Conservation (phyloP, 2,797 vertebrate species). For the Acropternis orthonyx region DNA sequence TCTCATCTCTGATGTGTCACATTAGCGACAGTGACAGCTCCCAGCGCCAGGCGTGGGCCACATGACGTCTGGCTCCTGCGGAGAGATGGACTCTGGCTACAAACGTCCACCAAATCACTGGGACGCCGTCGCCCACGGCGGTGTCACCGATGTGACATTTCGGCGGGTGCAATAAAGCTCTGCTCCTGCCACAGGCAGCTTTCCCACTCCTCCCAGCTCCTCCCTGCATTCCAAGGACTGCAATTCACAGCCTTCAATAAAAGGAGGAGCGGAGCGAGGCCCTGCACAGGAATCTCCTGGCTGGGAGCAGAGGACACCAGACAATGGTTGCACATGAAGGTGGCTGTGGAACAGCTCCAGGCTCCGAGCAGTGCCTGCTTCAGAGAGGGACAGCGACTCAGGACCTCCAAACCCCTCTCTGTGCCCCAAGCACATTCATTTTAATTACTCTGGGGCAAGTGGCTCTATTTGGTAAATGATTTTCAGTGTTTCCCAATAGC, state of each 20-base stretch:
- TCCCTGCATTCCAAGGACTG: neutral
- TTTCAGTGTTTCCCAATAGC: neutral
- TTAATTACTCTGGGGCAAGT: no score
- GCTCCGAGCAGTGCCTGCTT: neutral
- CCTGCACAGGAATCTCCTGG: neutral
- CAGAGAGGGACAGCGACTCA: neutral
- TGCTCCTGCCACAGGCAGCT: neutral
- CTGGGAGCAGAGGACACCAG: neutral
- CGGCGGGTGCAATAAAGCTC: neutral
- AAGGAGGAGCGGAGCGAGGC: neutral
- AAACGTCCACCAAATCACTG: neutral
- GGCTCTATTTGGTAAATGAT: neutral
- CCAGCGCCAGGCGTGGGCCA: slow-evolving; percentile 64
- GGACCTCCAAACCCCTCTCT: neutral
- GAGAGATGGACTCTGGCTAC: slow-evolving; percentile 18
- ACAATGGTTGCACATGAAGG: rapidly evolving
- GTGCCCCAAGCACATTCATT: neutral
- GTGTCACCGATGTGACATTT: neutral
- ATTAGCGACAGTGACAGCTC: neutral
- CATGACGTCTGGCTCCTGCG: slow-evolving; percentile 69
- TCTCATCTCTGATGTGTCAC: slow-evolving; percentile 23
- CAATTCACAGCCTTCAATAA: neutral
- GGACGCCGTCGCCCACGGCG: neutral
- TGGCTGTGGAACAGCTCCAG: neutral
- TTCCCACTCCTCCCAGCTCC: neutral